Evolutionary conservation across 2,888 invertebrate species (phyloP), one percentile per base, ranked within the genome.

Genomic region (Lithophane leautieri): DNA sequence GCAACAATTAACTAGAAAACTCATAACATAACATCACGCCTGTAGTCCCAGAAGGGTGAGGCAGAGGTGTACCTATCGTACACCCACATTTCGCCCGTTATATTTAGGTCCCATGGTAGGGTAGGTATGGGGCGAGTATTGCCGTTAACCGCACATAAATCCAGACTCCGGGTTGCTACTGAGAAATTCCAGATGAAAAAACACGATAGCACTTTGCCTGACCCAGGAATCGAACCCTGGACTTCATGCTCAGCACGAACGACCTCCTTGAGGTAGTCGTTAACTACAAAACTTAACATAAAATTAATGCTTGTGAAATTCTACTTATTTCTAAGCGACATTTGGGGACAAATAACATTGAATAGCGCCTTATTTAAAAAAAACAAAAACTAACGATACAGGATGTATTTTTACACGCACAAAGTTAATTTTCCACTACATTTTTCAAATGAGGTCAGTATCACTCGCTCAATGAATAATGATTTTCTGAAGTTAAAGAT

Each of bases 1-100:
- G 47, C 34, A 83, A 74, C 58, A 79, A 54, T 34, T 68, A 70
- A 52, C 42, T 50, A 40, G 4, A 73, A 40, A 77, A 77, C 63
- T 54, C 34, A 34, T 68, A 47, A 69, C 16, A 28, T 25, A 54
- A 19, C 28, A n/a, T n/a, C 14, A 28, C 19, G 19, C 14, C 2
- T 42, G 3, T 1, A 1, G 8, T 14, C 4, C 42, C 9, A 1
- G 2, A 16, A 3, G 22, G 71, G 28, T 1, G 28, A 8, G 8
- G 22, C 52, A 71, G 28, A 28, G 22, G 16, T 16, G 42, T 28
- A 16, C 47, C 14, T 0, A 6, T 11, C 0, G 16, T 11, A 16
- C 25, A 40, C 7, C 16, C 1, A 42, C 25, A 52, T n/a, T 16
- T 28, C n/a, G 12, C 25, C 22, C 12, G 11, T 22, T 12, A 52